Evolutionary conservation across 2,888 invertebrate genomes (phyloP), one percentile per base, ranked within the genome.

Genomic region (Pandemis corylana): DNA sequence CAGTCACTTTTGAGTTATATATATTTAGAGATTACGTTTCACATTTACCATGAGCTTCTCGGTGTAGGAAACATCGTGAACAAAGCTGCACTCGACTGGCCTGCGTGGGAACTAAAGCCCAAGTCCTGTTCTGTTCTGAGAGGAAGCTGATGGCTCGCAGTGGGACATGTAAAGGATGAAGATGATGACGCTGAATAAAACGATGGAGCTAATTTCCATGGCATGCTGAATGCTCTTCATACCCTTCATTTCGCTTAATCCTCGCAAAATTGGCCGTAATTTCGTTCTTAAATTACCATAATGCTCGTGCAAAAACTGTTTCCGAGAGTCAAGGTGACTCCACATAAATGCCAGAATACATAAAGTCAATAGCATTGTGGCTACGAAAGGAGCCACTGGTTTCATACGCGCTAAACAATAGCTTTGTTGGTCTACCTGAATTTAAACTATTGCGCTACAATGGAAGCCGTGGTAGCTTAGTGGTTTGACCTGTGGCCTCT

Each of bases 301-400:
- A 71, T 71, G 66, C 5, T 71, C 41, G 59, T 71, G 71, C 71
- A 71, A 71, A 71, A 71, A 71, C 41, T 62, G 12, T 61, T 46
- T 1, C 13, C 9, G 5, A 44, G 68, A 44, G 28, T 44, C 64
- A 71, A 71, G 71, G 64, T 46, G n/a, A 64, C n/a, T 36, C 41
- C 42, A 41, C 5, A 15, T 15, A 41, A 56, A n/a, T 41, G 67
- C 41, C 53, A 9, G 41, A 41, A 36, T 41, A 53, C 41, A 9
- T 28, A 67, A 13, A 46, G 7, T 56, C 7, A 6, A 66, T 51
- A 20, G 49, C 3, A 53, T 53, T 28, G 41, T 41, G 51, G 20
- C 53, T 53, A 10, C n/a, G 1, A 41, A 41, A 53, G 41, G 41
- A 67, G 53, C 53, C 51, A 10, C 20, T 53, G 41, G 51, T 53